Percentiles rank a stretch among this genome's conserved stretches.
phyloP scores from a whole-genome alignment of 1,140 invertebrate genomes.

The Popillia japonica region DNA sequence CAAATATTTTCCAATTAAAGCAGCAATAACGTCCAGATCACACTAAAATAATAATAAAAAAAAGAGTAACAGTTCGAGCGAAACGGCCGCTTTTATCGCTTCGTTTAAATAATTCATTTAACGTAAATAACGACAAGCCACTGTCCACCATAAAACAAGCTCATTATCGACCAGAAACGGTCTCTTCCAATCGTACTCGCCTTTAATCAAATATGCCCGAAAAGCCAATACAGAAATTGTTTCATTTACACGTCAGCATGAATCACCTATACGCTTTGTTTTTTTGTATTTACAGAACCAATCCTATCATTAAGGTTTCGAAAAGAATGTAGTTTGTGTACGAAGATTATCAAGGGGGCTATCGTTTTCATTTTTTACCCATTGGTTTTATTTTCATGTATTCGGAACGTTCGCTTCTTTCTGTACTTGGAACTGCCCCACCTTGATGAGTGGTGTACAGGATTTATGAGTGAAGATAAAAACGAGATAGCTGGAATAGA shows the following conservation, averaged over 20 bases:
- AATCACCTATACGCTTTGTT: not conserved
- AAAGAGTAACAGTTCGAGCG: not conserved
- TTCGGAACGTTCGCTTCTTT: slow-evolving; percentile 2
- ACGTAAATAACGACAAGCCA: slow-evolving; percentile 30
- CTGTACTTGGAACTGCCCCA: slow-evolving; percentile 21
- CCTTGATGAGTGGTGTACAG: slow-evolving; percentile 9
- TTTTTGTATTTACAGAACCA: not conserved
- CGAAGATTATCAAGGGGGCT: not conserved
- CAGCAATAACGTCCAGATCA: not conserved
- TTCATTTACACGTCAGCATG: slow-evolving; percentile 31
- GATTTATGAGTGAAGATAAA: slow-evolving; percentile 18
- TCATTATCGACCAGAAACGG: slow-evolving; percentile 21
- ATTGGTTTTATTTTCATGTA: not conserved
- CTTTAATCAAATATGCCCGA: slow-evolving; percentile 31
- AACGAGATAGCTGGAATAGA: not conserved
- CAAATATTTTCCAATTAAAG: slow-evolving; percentile 7
- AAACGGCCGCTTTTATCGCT: not conserved
- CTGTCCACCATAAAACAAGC: slow-evolving; percentile 31
- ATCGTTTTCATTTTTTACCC: slow-evolving; percentile 17
- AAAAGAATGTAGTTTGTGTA: not conserved
- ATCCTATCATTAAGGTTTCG: slow-evolving; percentile 22
- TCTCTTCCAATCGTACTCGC: not conserved
- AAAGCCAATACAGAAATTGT: slow-evolving; percentile 31
- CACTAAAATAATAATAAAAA: not conserved
- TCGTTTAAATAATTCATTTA: slow-evolving; percentile 33